Conservation (phyloP, 2,113 vertebrate genomes). For the Sclerurus mexicanus region DNA sequence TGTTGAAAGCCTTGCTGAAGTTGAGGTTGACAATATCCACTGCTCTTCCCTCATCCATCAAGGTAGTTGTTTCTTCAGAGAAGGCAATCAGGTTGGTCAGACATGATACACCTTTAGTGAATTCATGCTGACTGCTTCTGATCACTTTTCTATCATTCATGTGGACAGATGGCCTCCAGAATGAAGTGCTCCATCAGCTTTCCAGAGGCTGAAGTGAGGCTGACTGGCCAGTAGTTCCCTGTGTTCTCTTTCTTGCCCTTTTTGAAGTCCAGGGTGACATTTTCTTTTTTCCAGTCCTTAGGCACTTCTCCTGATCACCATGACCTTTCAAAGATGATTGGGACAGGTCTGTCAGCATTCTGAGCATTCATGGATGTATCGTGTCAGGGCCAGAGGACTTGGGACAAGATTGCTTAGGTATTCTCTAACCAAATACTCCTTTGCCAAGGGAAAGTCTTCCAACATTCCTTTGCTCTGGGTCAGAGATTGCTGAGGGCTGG, state of each 20-base stretch:
- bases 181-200: background rate
- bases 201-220: background rate
- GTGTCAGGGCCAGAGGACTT: background rate
- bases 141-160: background rate
- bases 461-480: background rate
- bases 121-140: background rate
- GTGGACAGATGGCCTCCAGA: background rate
- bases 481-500: background rate
- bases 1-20: background rate
- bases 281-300: background rate
- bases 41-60: background rate
- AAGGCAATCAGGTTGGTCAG: background rate
- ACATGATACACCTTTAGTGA: background rate
- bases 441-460: background rate
- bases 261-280: background rate
- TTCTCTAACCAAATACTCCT: background rate
- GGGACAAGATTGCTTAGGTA: background rate
- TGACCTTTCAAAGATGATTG: background rate
- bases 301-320: background rate
- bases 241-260: background rate
- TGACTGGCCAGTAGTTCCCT: background rate
- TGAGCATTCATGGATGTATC: background rate
- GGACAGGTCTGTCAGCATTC: background rate
- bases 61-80: background rate
- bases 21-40: background rate